A percentile compares a stretch with the other conserved stretches of the same genome.
Evolutionary conservation across 2,888 invertebrate species (phyloP).

Genomic region (Drosophila gaucha): DNA sequence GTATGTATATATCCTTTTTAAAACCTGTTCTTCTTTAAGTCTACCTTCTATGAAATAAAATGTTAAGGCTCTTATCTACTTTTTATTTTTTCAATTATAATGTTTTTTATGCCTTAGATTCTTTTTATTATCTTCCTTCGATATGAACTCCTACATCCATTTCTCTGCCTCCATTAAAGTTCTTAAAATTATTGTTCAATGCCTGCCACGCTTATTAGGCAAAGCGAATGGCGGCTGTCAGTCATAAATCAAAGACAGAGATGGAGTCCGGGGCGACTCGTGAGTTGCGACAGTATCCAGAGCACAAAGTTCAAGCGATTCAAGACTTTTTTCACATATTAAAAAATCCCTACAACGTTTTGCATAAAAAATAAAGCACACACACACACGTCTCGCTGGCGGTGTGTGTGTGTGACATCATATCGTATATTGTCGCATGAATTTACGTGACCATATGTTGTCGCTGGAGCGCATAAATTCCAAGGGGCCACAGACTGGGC

Average conservation of each 20-base stretch:
- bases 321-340: slow-evolving; percentile 63
- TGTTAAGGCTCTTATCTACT: neutral
- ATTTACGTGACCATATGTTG: slow-evolving; percentile 81
- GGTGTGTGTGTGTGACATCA: slow-evolving; percentile 69
- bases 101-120: too few relatives aligned
- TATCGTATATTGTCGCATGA: slow-evolving; percentile 80
- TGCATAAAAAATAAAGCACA: slow-evolving; percentile 77
- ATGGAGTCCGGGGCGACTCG: slow-evolving; percentile 28
- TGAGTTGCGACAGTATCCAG: slow-evolving; percentile 50
- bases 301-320: slow-evolving; percentile 32
- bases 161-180: slow-evolving; percentile 6
- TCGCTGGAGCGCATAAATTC: slow-evolving; percentile 78
- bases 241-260: slow-evolving; percentile 48
- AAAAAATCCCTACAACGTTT: slow-evolving; percentile 77
- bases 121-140: neutral
- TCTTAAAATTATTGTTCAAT: slow-evolving; percentile 41
- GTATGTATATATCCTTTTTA: too few relatives aligned
- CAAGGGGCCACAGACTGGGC: slow-evolving; percentile 72
- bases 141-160: neutral
- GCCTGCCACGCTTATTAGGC: slow-evolving; percentile 72
- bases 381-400: slow-evolving; percentile 16
- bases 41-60: too few relatives aligned
- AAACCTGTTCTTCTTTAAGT: too few relatives aligned
- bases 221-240: slow-evolving; percentile 64
- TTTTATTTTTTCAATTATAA: neutral